Conservation (phyloP, 2,888 invertebrate genomes). For the Athripsodes cinereus region DNA sequence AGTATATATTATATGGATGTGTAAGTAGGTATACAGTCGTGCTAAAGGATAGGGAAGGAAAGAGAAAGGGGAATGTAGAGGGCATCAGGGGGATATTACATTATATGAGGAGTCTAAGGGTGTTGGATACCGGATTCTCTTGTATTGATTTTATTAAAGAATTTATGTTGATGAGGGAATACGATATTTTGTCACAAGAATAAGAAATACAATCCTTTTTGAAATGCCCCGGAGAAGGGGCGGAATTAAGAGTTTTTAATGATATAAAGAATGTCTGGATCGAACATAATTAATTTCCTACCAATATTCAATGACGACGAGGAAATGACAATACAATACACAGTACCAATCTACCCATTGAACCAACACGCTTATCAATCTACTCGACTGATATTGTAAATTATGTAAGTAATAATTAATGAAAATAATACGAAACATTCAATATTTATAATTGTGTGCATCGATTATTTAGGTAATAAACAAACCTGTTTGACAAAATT, state of each 20-base stretch:
- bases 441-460: too few species aligned
- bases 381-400: too few species aligned
- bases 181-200: conserved; percentile 17
- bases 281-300: neutral
- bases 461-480: too few species aligned
- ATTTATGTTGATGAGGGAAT: conserved; percentile 21
- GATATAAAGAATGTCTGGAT: neutral
- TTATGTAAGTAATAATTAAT: too few species aligned
- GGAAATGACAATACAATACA: too few species aligned
- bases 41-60: conserved; percentile 11
- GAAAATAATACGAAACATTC: too few species aligned
- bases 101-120: conserved; percentile 18
- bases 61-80: neutral
- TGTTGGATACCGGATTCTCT: conserved; percentile 18
- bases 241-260: neutral
- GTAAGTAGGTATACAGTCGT: neutral
- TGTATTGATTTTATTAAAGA: conserved; percentile 26
- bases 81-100: neutral
- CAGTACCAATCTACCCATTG: too few species aligned
- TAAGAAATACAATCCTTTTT: conserved; percentile 16
- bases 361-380: too few species aligned
- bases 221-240: neutral
- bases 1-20: too few species aligned
- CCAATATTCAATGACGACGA: neutral
- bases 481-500: too few species aligned